These are phyloP conservation scores for Drosophila willistoni DNA, from an alignment of 1,140 invertebrate genomes.

Conservation along the genomic window DNA sequence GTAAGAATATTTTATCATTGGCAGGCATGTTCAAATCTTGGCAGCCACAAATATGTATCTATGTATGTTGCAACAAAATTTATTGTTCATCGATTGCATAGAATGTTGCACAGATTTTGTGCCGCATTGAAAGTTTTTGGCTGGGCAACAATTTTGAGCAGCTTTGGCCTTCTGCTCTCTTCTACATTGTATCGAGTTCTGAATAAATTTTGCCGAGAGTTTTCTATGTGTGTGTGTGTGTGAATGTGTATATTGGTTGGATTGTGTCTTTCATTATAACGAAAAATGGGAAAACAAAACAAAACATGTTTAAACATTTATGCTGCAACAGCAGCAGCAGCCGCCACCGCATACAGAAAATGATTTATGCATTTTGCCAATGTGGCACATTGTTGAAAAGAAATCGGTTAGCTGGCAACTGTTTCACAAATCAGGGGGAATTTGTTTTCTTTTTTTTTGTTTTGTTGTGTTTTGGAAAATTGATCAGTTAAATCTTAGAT, in stretches of 20 bases:
- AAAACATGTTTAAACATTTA: constrained; percentile 72
- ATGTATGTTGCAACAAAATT: constrained; percentile 57
- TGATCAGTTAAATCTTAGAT: not conserved
- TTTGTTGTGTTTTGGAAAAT: not conserved
- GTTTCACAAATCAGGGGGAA: constrained; percentile 30
- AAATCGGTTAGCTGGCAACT: constrained; percentile 33
- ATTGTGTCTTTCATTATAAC: constrained; percentile 47
- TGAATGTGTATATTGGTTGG: constrained; percentile 10
- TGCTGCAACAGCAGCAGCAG: constrained; percentile 31
- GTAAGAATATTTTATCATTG: not conserved
- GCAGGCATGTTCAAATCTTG: not conserved
- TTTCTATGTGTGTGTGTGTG: constrained; percentile 30
- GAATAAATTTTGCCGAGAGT: constrained; percentile 31
- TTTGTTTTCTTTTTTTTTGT: not conserved
- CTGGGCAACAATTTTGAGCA: constrained; percentile 53
- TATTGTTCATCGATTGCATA: constrained; percentile 65
- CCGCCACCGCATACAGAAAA: constrained; percentile 46
- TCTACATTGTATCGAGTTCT: constrained; percentile 56
- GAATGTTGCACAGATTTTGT: constrained; percentile 54
- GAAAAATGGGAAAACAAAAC: constrained; percentile 44
- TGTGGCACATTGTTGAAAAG: constrained; percentile 73
- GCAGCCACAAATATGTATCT: constrained; percentile 41
- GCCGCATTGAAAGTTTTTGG: constrained; percentile 41
- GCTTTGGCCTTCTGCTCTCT: constrained; percentile 40
- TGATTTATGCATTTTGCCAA: constrained; percentile 74